Conservation (phyloP, 2,888 invertebrate genomes). For the Polia nebulosa region DNA sequence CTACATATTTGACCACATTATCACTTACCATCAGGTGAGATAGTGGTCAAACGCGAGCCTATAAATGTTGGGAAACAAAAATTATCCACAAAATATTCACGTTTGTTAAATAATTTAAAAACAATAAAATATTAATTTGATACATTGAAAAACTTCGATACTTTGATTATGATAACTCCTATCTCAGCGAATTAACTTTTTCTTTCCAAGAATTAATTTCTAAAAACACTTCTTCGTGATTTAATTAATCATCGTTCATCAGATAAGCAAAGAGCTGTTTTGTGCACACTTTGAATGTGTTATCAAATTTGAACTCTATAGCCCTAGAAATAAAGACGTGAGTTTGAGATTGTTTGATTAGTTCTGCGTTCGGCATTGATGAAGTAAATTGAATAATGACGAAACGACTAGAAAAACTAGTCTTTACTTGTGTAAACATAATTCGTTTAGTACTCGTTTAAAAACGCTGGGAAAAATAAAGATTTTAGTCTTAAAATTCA, state of each 20-base stretch:
- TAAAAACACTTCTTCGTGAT: slow-evolving; percentile 56
- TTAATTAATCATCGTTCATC: slow-evolving; percentile 54
- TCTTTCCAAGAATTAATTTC: slow-evolving; percentile 26
- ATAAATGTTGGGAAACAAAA: background rate
- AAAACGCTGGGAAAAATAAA: background rate
- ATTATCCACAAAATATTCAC: background rate
- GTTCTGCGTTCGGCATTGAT: slow-evolving; percentile 30
- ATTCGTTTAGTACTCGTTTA: slow-evolving; percentile 37
- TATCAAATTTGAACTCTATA: slow-evolving; percentile 28
- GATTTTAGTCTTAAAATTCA: background rate
- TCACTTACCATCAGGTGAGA: too few species aligned
- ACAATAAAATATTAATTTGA: too few species aligned
- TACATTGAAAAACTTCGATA: background rate
- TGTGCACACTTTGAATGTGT: background rate
- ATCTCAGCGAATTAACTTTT: slow-evolving; percentile 26
- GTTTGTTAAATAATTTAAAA: background rate
- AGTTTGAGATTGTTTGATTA: slow-evolving; percentile 3
- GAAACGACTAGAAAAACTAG: slow-evolving; percentile 36
- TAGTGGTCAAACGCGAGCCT: too few species aligned
- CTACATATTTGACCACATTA: too few species aligned
- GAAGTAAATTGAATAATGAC: slow-evolving; percentile 48
- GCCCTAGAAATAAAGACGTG: slow-evolving; percentile 6
- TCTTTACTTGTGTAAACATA: slow-evolving; percentile 43
- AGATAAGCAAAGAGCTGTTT: slow-evolving; percentile 37
- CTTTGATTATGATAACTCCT: slow-evolving; percentile 22